A percentile compares a stretch with the other conserved stretches of the same genome.
Evolutionary conservation across 2,113 vertebrate species (phyloP).

Genomic region (Dolichotis patagonum): DNA sequence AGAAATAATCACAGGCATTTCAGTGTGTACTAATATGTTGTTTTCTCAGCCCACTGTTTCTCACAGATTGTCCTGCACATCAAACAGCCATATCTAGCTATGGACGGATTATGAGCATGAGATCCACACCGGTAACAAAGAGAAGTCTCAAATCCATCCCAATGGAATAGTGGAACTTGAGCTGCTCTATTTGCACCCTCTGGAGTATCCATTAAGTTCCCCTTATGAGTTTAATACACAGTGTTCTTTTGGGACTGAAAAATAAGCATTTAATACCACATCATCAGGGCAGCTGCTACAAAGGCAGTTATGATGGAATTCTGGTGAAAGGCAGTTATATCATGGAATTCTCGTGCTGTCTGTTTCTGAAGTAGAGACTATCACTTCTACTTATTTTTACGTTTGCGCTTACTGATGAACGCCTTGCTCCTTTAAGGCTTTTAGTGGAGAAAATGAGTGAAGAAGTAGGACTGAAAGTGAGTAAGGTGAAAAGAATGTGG

Average conservation of each 20-base stretch:
- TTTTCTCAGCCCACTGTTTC: neutral
- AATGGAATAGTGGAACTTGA: neutral
- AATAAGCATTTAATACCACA: neutral
- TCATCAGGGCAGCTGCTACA: neutral
- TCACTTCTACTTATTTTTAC: neutral
- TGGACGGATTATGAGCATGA: neutral
- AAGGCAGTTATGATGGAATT: rapidly evolving
- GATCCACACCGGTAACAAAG: neutral
- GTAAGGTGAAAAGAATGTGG: neutral
- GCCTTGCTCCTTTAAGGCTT: neutral
- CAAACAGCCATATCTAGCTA: neutral
- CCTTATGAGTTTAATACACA: neutral
- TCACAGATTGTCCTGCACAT: neutral
- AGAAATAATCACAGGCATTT: neutral
- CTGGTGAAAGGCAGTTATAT: neutral
- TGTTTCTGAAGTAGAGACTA: neutral
- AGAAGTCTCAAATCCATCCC: neutral
- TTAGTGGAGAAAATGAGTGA: neutral
- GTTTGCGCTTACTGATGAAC: neutral
- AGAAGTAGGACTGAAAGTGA: neutral
- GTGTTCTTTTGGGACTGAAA: neutral
- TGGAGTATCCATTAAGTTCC: neutral
- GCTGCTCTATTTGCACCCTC: neutral
- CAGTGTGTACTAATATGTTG: neutral
- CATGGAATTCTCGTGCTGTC: neutral